Evolutionary conservation across 1,140 invertebrate genomes (phyloP).

Genomic region (Pseudomyrmex sp.): DNA sequence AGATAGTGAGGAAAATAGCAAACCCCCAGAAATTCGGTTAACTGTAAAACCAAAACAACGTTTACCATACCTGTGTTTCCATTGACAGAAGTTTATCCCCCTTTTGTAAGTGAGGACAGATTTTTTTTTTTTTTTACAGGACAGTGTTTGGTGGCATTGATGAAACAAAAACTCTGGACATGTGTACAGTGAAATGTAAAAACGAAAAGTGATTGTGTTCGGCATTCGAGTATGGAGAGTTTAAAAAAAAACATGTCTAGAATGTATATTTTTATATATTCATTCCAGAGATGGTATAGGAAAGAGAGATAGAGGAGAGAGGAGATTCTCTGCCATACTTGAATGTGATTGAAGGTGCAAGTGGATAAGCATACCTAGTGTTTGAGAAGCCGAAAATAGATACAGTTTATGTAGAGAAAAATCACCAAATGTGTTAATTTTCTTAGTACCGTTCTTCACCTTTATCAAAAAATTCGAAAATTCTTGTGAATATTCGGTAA

Average conservation of each 20-base stretch:
- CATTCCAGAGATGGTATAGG: conserved; percentile 60
- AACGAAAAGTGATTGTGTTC: conserved; percentile 82
- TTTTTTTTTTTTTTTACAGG: conserved; percentile 65
- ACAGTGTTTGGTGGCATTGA: conserved; percentile 80
- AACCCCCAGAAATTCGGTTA: conserved; percentile 36
- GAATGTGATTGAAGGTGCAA: conserved; percentile 79
- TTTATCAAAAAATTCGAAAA: conserved; percentile 67
- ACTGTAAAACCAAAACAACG: conserved; percentile 32
- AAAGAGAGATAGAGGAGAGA: conserved; percentile 19
- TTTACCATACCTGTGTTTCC: conserved; percentile 50
- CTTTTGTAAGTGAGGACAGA: conserved; percentile 59
- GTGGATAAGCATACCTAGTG: conserved; percentile 83
- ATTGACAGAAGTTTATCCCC: conserved; percentile 49
- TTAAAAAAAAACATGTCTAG: conserved; percentile 46
- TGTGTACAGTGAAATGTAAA: conserved; percentile 84
- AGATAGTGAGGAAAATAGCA: conserved; percentile 58
- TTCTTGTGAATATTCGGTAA: conserved; percentile 9
- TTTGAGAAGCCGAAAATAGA: conserved; percentile 82
- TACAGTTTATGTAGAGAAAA: conserved; percentile 82
- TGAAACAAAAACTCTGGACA: conserved; percentile 71
- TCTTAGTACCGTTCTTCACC: conserved; percentile 75
- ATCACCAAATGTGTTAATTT: conserved; percentile 78
- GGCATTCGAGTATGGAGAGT: conserved; percentile 77
- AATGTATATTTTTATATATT: conserved; percentile 66
- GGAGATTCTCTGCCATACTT: conserved; percentile 68